Conservation (phyloP, 2,888 invertebrate species). For the Drosophila putrida region DNA sequence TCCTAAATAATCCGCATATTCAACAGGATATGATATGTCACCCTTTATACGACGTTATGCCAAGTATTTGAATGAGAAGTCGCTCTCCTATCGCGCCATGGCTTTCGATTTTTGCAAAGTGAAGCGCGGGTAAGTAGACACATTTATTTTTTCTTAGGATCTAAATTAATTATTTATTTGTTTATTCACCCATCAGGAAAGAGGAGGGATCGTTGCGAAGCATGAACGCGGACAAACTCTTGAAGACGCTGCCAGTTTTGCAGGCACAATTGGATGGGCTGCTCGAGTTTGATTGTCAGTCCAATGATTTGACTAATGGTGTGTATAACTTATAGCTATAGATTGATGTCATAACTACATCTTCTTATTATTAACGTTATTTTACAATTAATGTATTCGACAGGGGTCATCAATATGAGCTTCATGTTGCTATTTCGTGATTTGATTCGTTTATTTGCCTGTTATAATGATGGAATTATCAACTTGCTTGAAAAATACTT, state of each 20-base stretch:
- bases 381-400: conserved; percentile 13
- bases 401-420: conserved; percentile 98
- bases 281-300: conserved; percentile 98
- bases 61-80: conserved; percentile 99
- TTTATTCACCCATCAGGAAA: conserved; percentile 88
- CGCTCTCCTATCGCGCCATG: conserved; percentile 98
- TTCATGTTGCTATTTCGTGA: conserved; percentile 99
- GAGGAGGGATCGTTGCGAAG: conserved; percentile 98
- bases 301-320: conserved; percentile 97
- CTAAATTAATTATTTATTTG: background rate
- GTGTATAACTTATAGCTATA: background rate
- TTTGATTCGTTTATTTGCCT: conserved; percentile 99
- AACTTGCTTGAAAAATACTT: conserved; percentile 99
- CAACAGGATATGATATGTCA: conserved; percentile 98
- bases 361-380: background rate
- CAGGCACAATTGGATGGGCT: conserved; percentile 98
- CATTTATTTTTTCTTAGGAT: background rate
- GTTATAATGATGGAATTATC: conserved; percentile 99
- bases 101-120: conserved; percentile 99
- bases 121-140: conserved; percentile 94
- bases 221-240: conserved; percentile 98
- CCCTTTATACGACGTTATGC: conserved; percentile 99
- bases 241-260: conserved; percentile 97
- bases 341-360: background rate
- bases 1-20: conserved; percentile 17